Base-by-base conservation (phyloP, 1,140 invertebrate genomes). In the Wasmannia auropunctata region DNA sequence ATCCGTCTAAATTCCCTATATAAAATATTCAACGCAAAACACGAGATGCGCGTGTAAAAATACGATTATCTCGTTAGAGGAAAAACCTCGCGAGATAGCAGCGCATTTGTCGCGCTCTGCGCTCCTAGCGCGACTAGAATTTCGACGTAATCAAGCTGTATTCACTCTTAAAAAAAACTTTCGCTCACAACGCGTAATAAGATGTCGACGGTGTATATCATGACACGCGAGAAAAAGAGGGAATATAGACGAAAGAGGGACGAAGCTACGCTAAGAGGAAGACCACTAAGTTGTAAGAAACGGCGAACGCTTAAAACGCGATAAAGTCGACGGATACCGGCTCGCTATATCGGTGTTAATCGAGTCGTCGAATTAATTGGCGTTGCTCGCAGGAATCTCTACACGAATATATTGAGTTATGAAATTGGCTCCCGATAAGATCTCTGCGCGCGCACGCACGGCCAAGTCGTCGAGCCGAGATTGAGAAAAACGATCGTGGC, bases 351-450 rank as follows among this genome's bases (percentile, higher is more conserved):
- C 56, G 81, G 81, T 65, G 72, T 77, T 85, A 85, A 85, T 85
- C 81, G 72, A 85, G 81, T 85, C 81, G 56, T 77, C 72, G 81
- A 85, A 85, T 85, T 85, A 85, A 85, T 85, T 85, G 72, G 60
- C 58, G 81, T 75, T 85, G 43, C 74, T 67, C 72, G 72, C 60
- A 83, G 28, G 67, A 85, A 85, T 77, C 81, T 22, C 56, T 51
- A 43, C 81, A 63, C 81, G 81, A 77, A 85, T 85, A 76, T 85
- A 85, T 85, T 77, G 81, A 85, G 81, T 85, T 85, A 85, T 85
- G 81, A 85, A 85, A 85, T 75, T 85, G 81, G 56, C 31, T 77
- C 62, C 43, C 31, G 81, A 85, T 85, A 85, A 85, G 60, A 85
- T 85, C 81, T 85, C 60, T 54, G 46, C 81, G 37, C 31, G 60